A percentile compares a stretch with the other conserved stretches of the same genome.
Evolutionary conservation across 2,797 vertebrate species (phyloP).

Genomic region (Pseudopleuronectes americanus): DNA sequence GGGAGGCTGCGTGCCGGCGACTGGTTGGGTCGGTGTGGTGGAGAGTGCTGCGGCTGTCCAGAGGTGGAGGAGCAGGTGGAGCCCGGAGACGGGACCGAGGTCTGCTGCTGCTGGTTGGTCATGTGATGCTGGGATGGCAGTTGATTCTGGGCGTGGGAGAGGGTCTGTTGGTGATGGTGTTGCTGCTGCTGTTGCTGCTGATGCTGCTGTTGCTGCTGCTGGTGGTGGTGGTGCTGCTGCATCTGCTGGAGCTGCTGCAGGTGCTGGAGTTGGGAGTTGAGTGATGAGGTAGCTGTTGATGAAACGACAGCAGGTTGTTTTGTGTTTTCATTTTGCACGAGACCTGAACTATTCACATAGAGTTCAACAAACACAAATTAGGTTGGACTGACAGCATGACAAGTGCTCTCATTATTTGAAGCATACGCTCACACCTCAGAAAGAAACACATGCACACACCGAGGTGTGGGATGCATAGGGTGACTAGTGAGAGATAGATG

Average conservation of each 20-base stretch:
- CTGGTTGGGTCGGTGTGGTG: slow-evolving; percentile 90
- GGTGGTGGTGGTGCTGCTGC: slow-evolving; percentile 91
- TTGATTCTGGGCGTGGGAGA: slow-evolving; percentile 75
- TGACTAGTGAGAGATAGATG: slow-evolving; percentile 65
- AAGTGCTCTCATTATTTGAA: slow-evolving; percentile 50
- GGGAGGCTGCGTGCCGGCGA: slow-evolving; percentile 94
- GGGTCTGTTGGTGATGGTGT: slow-evolving; percentile 83
- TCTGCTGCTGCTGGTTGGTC: slow-evolving; percentile 83
- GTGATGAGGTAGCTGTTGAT: slow-evolving; percentile 97
- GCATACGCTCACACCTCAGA: slow-evolving; percentile 60
- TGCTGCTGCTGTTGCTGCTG: slow-evolving; percentile 81
- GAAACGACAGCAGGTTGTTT: slow-evolving; percentile 44
- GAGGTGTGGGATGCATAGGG: slow-evolving; percentile 61
- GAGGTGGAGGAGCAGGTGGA: slow-evolving; percentile 81
- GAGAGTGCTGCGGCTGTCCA: slow-evolving; percentile 82
- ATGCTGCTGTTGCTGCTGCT: slow-evolving; percentile 84
- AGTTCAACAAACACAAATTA: slow-evolving; percentile 24
- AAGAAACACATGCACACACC: slow-evolving; percentile 32
- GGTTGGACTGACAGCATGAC: slow-evolving; percentile 14
- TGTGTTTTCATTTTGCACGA: slow-evolving; percentile 4
- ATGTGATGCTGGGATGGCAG: slow-evolving; percentile 84
- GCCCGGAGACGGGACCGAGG: slow-evolving; percentile 78
- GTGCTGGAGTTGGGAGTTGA: slow-evolving; percentile 98
- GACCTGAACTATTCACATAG: slow-evolving; percentile 9
- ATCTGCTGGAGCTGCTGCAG: slow-evolving; percentile 97